Conservation (phyloP, 1,140 invertebrate genomes). For the Philotrypesis tridentata region DNA sequence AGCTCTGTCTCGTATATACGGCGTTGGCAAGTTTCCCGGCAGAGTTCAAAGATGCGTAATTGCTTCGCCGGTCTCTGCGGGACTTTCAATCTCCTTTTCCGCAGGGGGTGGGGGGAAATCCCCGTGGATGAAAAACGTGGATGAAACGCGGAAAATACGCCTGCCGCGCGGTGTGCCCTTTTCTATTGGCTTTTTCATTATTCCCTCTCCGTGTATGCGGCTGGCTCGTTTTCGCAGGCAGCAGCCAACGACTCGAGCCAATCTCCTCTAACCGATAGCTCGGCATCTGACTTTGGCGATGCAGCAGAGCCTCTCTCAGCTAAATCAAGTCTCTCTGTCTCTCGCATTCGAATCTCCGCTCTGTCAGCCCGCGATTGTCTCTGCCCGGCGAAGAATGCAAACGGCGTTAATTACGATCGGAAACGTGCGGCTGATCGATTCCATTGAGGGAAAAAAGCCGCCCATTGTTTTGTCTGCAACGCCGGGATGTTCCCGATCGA, state of each 20-base stretch:
- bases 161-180: neutral
- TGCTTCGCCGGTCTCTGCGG: neutral
- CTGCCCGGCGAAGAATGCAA: neutral
- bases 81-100: neutral
- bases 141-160: neutral
- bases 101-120: no score
- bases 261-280: neutral
- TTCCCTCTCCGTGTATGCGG: neutral
- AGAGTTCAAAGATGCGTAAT: neutral
- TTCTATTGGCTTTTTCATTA: conserved; percentile 25
- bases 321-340: conserved; percentile 6
- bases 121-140: neutral
- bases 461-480: no score
- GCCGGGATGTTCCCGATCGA: no score
- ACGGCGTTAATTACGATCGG: conserved; percentile 26
- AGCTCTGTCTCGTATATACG: no score
- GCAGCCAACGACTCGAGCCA: neutral
- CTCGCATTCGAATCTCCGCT: neutral
- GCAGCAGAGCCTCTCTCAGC: conserved; percentile 2
- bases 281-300: conserved; percentile 10
- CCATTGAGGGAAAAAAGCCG: conserved; percentile 25
- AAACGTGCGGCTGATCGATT: conserved; percentile 19
- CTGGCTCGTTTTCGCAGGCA: neutral
- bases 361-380: conserved; percentile 1
- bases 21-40: neutral